phyloP scores from a whole-genome alignment of 2,113 vertebrate species.

The Progne subis region DNA sequence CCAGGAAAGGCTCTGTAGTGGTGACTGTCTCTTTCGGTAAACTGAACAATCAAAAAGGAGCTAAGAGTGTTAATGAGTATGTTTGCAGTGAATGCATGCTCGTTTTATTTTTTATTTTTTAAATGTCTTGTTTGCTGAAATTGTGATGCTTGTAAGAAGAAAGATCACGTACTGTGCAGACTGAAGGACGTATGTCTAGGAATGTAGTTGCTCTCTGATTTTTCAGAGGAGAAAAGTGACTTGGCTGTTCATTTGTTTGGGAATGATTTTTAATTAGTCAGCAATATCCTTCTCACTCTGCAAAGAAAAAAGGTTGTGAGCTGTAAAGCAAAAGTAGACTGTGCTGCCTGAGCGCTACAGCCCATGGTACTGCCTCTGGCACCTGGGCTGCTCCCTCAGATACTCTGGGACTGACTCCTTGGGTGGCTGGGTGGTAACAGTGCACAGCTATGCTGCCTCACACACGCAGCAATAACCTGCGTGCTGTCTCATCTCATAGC shows the following conservation, averaged over 20 bases:
- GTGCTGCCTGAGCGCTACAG: neutral
- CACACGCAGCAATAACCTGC: neutral
- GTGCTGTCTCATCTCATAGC: neutral
- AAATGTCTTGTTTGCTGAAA: neutral
- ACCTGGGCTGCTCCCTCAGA: neutral
- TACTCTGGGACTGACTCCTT: rapidly evolving
- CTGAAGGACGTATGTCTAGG: neutral
- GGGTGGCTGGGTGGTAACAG: neutral
- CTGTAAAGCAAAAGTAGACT: neutral
- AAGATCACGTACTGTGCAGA: neutral
- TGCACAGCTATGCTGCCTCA: neutral
- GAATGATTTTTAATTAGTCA: neutral
- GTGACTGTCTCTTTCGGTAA: neutral
- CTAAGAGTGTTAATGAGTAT: neutral
- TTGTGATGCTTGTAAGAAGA: neutral
- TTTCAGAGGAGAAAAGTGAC: neutral
- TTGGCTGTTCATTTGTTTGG: rapidly evolving
- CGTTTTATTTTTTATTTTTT: neutral
- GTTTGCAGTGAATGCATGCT: neutral
- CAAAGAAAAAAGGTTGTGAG: neutral
- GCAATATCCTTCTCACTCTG: neutral
- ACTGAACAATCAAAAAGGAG: neutral
- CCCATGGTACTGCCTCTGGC: neutral
- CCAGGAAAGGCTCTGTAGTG: neutral
- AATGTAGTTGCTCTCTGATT: neutral